A percentile compares a stretch with the other conserved stretches of the same genome.
Evolutionary conservation across 2,888 invertebrate genomes (phyloP).

Genomic region (Pandemis corylana): DNA sequence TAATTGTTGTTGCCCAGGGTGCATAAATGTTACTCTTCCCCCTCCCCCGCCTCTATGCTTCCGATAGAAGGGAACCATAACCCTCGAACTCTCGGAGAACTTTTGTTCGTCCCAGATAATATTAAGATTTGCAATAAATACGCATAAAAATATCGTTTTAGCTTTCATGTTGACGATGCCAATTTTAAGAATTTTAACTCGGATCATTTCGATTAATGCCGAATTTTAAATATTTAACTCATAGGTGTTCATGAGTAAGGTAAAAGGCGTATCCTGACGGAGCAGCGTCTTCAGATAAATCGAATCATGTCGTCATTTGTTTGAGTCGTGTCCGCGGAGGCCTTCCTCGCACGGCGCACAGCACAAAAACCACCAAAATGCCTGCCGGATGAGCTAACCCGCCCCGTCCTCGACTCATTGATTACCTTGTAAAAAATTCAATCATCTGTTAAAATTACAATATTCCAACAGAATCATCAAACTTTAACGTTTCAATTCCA

Average conservation of each 20-base stretch:
- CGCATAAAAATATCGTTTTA: too few species aligned
- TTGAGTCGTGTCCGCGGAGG: constrained; percentile 76
- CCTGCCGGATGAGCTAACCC: constrained; percentile 82
- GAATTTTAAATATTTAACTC: neutral
- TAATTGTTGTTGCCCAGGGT: too few species aligned
- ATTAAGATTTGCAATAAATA: too few species aligned
- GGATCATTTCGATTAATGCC: too few species aligned
- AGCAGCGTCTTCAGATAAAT: constrained; percentile 45
- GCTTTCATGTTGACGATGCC: too few species aligned
- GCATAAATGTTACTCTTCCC: too few species aligned
- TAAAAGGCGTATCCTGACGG: constrained; percentile 24
- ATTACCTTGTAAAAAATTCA: constrained; percentile 81
- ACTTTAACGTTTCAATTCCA: constrained; percentile 58
- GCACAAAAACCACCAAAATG: constrained; percentile 83
- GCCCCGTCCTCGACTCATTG: constrained; percentile 81
- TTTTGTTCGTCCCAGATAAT: too few species aligned
- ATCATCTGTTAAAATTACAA: constrained; percentile 76
- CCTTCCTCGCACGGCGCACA: constrained; percentile 71
- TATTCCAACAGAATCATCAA: constrained; percentile 66
- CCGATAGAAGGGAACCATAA: too few species aligned
- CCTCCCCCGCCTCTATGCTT: too few species aligned
- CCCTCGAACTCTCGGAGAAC: too few species aligned
- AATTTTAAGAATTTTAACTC: too few species aligned
- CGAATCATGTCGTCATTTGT: constrained; percentile 75
- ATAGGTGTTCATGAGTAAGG: neutral